Evolutionary conservation across 2,888 invertebrate genomes (phyloP).

Genomic region (Encarsia formosa): DNA sequence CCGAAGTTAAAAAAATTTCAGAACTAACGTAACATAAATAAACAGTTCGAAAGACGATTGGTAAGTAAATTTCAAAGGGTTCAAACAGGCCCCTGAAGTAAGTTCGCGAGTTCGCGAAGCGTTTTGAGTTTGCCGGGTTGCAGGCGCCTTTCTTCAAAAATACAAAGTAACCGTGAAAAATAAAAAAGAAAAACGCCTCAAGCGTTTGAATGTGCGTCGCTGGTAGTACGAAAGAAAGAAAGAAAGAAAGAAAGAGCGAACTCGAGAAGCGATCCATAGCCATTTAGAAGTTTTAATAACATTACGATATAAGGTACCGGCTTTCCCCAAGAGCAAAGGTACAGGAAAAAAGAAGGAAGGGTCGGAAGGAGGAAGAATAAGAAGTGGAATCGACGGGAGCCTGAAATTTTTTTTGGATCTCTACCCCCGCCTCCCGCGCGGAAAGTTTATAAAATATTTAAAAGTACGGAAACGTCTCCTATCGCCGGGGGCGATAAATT

Average conservation of each 20-base stretch:
- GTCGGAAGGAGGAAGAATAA: constrained; percentile 27
- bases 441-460: constrained; percentile 53
- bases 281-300: constrained; percentile 51
- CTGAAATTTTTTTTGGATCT: constrained; percentile 34
- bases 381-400: constrained; percentile 44
- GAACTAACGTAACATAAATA: too few relatives aligned
- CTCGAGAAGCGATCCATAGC: constrained; percentile 44
- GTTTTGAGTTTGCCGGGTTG: constrained; percentile 21
- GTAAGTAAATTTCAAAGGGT: too few relatives aligned
- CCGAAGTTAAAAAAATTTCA: too few relatives aligned
- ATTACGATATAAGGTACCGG: constrained; percentile 43
- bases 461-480: constrained; percentile 52
- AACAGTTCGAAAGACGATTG: too few relatives aligned
- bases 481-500: constrained; percentile 52
- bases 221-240: constrained; percentile 3
- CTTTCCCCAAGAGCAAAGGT: neutral
- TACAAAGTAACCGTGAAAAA: constrained; percentile 28
- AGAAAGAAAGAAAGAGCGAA: constrained; percentile 29
- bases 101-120: too few relatives aligned
- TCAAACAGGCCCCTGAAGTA: too few relatives aligned
- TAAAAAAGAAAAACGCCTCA: constrained; percentile 36
- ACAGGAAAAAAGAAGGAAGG: constrained; percentile 2
- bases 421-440: constrained; percentile 27
- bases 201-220: constrained; percentile 32
- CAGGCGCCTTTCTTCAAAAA: constrained; percentile 24